Conservation (phyloP, 2,888 invertebrate species). For the Ophion ventricosus region DNA sequence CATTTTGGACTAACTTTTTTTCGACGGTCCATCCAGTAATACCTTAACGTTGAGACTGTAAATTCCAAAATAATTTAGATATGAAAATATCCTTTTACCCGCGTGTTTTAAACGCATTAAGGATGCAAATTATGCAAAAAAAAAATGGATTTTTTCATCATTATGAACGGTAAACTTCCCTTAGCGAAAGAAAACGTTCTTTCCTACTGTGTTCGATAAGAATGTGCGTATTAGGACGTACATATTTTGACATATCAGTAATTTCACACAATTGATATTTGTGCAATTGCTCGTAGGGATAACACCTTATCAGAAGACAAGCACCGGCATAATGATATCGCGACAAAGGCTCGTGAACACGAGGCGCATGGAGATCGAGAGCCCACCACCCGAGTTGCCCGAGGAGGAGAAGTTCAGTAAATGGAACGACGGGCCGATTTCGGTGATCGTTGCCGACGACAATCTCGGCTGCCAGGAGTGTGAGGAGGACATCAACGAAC, state of each 20-base stretch:
- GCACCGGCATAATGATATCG: conserved; percentile 74
- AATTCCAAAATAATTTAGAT: too few species aligned
- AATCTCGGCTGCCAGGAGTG: conserved; percentile 89
- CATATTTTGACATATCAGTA: too few species aligned
- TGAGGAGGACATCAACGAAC: conserved; percentile 88
- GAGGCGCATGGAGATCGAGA: conserved; percentile 77
- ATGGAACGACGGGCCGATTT: conserved; percentile 77
- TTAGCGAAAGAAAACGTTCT: background rate
- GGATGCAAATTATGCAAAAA: too few species aligned
- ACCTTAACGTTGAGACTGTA: too few species aligned
- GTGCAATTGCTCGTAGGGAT: conserved; percentile 72
- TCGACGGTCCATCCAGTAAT: too few species aligned
- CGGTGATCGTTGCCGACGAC: conserved; percentile 69
- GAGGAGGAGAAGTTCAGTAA: conserved; percentile 74
- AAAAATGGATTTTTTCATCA: too few species aligned
- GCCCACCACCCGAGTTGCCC: conserved; percentile 73
- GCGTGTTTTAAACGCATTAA: too few species aligned
- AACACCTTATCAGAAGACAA: conserved; percentile 74
- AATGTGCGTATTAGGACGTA: too few species aligned
- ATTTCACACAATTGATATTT: background rate
- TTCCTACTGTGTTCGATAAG: background rate
- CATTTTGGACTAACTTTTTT: too few species aligned
- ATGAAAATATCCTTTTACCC: too few species aligned
- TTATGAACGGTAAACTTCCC: too few species aligned
- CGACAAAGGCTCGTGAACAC: conserved; percentile 67